A percentile compares a stretch with the other conserved stretches of the same genome.
Conservation (phyloP, 53 echinoderm and acorn worm species). For the Stichopus horrens region DNA sequence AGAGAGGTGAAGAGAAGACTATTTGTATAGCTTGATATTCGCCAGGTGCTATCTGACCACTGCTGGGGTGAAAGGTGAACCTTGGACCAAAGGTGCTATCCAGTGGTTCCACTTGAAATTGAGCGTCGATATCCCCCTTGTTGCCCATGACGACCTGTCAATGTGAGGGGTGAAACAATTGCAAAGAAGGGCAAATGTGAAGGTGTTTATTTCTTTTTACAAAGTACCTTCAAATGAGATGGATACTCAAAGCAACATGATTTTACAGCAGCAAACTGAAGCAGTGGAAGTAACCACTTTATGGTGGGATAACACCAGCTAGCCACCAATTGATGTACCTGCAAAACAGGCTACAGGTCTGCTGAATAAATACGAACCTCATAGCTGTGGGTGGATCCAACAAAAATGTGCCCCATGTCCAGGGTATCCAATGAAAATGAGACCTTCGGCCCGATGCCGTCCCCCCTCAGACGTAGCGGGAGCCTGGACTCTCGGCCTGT, state of each 20-base stretch:
- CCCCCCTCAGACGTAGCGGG: slow-evolving; percentile 80
- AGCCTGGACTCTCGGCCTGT: slow-evolving; percentile 91
- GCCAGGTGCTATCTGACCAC: slow-evolving; percentile 76
- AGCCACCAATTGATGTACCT: no score
- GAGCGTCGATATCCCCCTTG: slow-evolving; percentile 94
- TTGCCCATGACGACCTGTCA: slow-evolving; percentile 86
- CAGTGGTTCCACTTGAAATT: slow-evolving; percentile 71
- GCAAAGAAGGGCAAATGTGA: no score
- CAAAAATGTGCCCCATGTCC: slow-evolving; percentile 96
- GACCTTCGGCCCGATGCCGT: slow-evolving; percentile 88
- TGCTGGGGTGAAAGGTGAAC: slow-evolving; percentile 85
- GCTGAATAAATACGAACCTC: slow-evolving; percentile 62
- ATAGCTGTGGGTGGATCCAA: slow-evolving; percentile 92
- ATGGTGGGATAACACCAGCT: no score
- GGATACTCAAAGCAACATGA: no score
- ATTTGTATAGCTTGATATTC: slow-evolving; percentile 91
- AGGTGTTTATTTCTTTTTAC: no score
- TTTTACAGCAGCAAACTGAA: no score
- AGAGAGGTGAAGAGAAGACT: slow-evolving; percentile 78
- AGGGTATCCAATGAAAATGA: slow-evolving; percentile 86
- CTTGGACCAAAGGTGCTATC: slow-evolving; percentile 89
- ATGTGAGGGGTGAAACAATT: no score
- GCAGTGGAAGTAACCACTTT: no score
- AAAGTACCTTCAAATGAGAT: no score
- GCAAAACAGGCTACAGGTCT: no score